phyloP scores from a whole-genome alignment of 1,140 invertebrate species.

The Calephelis virginiensis region DNA sequence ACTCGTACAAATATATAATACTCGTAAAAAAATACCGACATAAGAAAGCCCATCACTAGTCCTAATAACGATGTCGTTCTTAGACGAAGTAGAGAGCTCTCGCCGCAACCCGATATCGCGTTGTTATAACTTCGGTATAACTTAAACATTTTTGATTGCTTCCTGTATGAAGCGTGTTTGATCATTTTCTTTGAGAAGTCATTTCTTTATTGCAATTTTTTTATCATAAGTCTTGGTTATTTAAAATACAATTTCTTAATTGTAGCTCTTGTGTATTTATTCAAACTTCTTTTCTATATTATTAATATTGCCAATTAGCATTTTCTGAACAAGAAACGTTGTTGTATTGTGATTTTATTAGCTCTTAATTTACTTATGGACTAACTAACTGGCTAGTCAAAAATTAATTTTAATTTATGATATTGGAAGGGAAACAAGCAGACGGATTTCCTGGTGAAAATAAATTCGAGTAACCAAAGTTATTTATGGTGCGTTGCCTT shows the following conservation, averaged over 20 bases:
- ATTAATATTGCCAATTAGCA: too few species aligned
- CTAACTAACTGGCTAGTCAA: too few species aligned
- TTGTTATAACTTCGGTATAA: slow-evolving; percentile 16
- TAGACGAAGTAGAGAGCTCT: slow-evolving; percentile 9
- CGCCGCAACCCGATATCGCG: slow-evolving; percentile 14
- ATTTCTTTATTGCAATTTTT: not conserved
- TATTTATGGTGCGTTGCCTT: too few species aligned
- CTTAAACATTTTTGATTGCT: slow-evolving; percentile 3
- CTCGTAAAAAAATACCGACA: slow-evolving; percentile 7
- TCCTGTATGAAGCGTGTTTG: not conserved
- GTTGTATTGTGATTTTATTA: too few species aligned
- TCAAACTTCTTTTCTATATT: too few species aligned
- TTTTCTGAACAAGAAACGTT: too few species aligned
- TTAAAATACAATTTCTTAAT: not conserved
- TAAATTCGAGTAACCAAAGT: too few species aligned
- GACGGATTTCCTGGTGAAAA: too few species aligned
- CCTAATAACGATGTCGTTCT: slow-evolving; percentile 11
- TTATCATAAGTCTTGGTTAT: not conserved
- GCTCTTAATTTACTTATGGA: too few species aligned
- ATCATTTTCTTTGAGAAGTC: not conserved
- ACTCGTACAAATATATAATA: not conserved
- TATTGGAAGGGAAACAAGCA: too few species aligned
- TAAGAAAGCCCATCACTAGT: slow-evolving; percentile 3
- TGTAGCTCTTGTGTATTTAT: too few species aligned
- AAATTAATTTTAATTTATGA: too few species aligned